Conservation (phyloP, 2,113 vertebrate species). For the Pontoporia blainvillei region DNA sequence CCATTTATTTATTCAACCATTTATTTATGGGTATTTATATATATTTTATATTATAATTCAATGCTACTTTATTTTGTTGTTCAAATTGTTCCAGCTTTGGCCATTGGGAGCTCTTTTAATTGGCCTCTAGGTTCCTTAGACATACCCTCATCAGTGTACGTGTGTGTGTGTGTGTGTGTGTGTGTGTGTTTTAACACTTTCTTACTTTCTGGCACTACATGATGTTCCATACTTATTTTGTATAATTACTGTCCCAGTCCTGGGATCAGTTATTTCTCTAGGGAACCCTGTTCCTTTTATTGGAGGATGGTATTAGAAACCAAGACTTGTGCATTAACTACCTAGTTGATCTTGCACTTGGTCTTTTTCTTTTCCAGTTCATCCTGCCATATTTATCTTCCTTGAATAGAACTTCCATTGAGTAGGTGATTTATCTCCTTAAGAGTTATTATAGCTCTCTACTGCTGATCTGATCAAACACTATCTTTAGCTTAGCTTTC, state of each 20-base stretch:
- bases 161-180: too few species aligned
- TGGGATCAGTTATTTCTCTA: not conserved
- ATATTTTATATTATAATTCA: not conserved
- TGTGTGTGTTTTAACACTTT: not conserved
- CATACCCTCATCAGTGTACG: not conserved
- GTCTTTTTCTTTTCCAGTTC: not conserved
- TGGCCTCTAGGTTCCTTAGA: not conserved
- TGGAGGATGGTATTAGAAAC: not conserved
- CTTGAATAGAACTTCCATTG: not conserved
- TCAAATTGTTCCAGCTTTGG: not conserved
- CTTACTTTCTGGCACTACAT: not conserved
- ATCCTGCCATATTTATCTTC: not conserved
- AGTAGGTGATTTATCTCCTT: not conserved
- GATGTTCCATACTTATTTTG: not conserved
- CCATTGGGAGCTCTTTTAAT: not conserved
- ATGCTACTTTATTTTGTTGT: not conserved
- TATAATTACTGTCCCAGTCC: not conserved
- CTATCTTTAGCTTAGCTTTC: not conserved
- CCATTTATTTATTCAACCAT: not conserved
- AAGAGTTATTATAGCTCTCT: not conserved
- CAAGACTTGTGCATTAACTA: not conserved
- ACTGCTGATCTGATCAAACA: not conserved
- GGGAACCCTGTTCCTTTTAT: not conserved
- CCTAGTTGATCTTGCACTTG: not conserved
- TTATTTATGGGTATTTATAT: not conserved